These are phyloP conservation scores for Pterostichus madidus DNA, from an alignment of 2,888 invertebrate genomes.

Conservation along the genomic window DNA sequence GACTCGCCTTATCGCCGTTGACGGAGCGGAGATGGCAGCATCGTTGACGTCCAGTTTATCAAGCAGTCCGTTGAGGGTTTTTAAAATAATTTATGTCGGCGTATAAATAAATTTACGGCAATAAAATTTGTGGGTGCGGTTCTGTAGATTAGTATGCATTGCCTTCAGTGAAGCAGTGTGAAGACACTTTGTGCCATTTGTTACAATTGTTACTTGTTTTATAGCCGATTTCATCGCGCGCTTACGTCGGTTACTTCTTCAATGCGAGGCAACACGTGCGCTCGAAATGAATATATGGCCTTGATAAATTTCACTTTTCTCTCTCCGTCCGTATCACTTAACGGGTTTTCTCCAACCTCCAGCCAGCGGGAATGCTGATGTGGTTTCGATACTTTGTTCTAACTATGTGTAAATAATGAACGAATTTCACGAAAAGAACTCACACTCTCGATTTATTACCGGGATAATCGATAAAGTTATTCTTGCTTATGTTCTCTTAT, in stretches of 20 bases:
- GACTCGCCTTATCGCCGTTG: constrained; percentile 57
- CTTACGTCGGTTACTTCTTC: constrained; percentile 59
- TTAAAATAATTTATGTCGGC: constrained; percentile 65
- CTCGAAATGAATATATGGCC: constrained; percentile 65
- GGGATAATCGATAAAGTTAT: constrained; percentile 31
- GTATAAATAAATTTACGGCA: constrained; percentile 66
- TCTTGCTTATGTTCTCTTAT: not conserved
- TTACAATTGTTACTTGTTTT: constrained; percentile 67
- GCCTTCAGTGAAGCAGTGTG: constrained; percentile 40
- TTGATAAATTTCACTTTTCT: constrained; percentile 66
- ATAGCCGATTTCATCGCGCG: constrained; percentile 61
- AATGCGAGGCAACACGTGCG: constrained; percentile 62
- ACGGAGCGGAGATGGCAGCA: constrained; percentile 48
- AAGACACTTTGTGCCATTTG: constrained; percentile 60
- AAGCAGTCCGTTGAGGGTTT: constrained; percentile 54
- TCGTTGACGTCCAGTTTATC: constrained; percentile 60
- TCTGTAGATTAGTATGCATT: constrained; percentile 65
- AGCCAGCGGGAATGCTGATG: constrained; percentile 2
- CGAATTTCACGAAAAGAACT: constrained; percentile 22
- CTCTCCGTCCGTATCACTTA: constrained; percentile 58
- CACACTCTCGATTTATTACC: too few relatives aligned
- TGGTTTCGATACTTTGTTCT: constrained; percentile 20
- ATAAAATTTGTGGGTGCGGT: constrained; percentile 64
- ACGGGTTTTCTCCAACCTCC: constrained; percentile 32
- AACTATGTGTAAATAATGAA: constrained; percentile 35